Percentiles rank a stretch among this genome's conserved stretches.
Evolutionary conservation across 2,797 vertebrate species (phyloP).

Genomic region (Labroides dimidiatus): DNA sequence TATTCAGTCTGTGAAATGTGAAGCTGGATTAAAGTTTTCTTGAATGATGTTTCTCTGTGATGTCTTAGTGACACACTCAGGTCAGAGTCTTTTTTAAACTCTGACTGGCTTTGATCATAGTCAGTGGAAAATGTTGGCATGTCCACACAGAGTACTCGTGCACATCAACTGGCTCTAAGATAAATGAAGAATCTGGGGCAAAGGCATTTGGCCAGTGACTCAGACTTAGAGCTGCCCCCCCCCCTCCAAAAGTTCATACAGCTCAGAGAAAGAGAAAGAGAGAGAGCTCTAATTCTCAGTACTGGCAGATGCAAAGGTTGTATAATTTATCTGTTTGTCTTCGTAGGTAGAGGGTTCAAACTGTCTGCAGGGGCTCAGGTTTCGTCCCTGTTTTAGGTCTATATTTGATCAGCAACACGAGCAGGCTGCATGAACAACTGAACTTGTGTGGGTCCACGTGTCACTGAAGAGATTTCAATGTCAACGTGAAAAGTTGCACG

Average conservation of each 20-base stretch:
- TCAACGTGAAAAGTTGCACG: not conserved
- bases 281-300: not conserved
- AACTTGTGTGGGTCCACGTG: conserved; percentile 20
- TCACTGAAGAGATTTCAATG: conserved; percentile 13
- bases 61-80: not conserved
- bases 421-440: conserved; percentile 13
- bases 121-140: conserved; percentile 17
- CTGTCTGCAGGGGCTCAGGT: conserved; percentile 16
- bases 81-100: conserved; percentile 4
- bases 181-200: conserved; percentile 65
- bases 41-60: not conserved
- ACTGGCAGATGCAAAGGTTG: not conserved
- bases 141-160: not conserved
- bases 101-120: not conserved
- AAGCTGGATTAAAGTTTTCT: not conserved
- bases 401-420: conserved; percentile 54
- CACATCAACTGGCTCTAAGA: conserved; percentile 7
- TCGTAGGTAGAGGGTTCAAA: conserved; percentile 12
- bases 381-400: conserved; percentile 33
- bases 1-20: not conserved
- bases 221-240: conserved; percentile 10
- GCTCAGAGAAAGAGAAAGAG: conserved; percentile 8
- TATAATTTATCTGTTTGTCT: conserved; percentile 14
- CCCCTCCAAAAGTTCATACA: not conserved
- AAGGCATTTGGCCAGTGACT: conserved; percentile 33